A percentile compares a stretch with the other conserved stretches of the same genome.
phyloP scores from a whole-genome alignment of 2,113 vertebrate species.

The Trematocara stigmaticum region DNA sequence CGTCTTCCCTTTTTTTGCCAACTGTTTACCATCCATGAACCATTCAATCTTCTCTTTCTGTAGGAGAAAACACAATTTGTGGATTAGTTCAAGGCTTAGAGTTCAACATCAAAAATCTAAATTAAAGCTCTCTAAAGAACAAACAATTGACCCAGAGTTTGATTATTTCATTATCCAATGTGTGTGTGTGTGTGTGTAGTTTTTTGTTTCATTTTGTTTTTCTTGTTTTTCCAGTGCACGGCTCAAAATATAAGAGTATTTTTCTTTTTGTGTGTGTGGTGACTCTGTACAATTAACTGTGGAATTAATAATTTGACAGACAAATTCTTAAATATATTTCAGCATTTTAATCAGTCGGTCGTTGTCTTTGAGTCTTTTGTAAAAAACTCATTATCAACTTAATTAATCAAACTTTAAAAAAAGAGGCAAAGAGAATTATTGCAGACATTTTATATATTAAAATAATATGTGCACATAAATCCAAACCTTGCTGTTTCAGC shows the following conservation, averaged over 20 bases:
- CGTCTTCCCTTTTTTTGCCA: not conserved
- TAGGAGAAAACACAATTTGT: not conserved
- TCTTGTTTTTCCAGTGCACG: accelerated
- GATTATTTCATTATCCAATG: too few relatives aligned
- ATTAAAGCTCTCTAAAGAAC: too few relatives aligned
- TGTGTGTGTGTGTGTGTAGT: not conserved
- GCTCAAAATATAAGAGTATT: not conserved
- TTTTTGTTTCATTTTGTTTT: not conserved
- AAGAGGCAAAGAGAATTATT: not conserved
- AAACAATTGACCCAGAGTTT: too few relatives aligned
- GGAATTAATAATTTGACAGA: not conserved
- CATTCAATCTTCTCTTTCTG: not conserved
- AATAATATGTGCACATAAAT: accelerated
- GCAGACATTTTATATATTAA: not conserved
- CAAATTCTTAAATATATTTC: not conserved
- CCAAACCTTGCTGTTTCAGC: not conserved
- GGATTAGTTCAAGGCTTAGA: not conserved
- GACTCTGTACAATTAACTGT: not conserved
- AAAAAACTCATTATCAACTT: not conserved
- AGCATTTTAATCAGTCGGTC: not conserved
- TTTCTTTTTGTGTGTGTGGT: not conserved
- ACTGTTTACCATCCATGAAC: not conserved
- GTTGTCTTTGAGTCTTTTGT: accelerated
- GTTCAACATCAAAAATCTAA: not conserved
- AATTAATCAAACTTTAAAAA: not conserved